Percentiles rank a stretch among this genome's conserved stretches.
These are phyloP conservation scores for Craterocephalus amniculus DNA, from an alignment of 2,797 vertebrate species.

Conservation along the genomic window DNA sequence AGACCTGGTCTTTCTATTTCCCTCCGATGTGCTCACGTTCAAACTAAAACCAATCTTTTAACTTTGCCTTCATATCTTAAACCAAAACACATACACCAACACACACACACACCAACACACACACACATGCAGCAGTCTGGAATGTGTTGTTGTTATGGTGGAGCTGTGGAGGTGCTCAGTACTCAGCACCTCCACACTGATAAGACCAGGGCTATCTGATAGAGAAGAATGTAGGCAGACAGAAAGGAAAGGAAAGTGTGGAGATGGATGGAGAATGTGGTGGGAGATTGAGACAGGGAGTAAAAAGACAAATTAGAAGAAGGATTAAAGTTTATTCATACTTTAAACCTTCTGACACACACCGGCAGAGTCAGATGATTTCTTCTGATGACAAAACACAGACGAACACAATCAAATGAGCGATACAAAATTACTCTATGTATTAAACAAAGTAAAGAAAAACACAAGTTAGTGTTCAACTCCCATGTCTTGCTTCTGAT, in stretches of 20 bases:
- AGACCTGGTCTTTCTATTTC: conserved; percentile 35
- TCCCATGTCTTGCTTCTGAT: neutral
- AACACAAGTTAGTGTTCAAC: neutral
- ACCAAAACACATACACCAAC: neutral
- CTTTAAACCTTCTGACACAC: neutral
- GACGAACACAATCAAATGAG: neutral
- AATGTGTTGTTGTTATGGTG: conserved; percentile 65
- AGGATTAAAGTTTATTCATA: neutral
- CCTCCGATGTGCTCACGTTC: conserved; percentile 8
- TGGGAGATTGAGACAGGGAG: conserved; percentile 6
- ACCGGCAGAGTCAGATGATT: neutral
- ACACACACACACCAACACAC: conserved; percentile 7
- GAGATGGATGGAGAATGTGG: conserved; percentile 37
- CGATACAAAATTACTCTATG: neutral
- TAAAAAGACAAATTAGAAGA: neutral
- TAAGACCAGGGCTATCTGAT: conserved; percentile 61
- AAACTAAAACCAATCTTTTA: conserved; percentile 37
- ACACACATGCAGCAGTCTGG: conserved; percentile 47
- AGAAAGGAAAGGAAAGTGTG: conserved; percentile 29
- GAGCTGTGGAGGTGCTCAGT: conserved; percentile 41
- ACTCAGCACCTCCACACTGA: conserved; percentile 63
- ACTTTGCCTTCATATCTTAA: conserved; percentile 29
- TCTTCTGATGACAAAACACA: neutral
- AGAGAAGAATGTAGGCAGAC: conserved; percentile 49
- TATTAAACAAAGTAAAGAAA: neutral